Evolutionary conservation across 1,140 invertebrate genomes (phyloP).

Genomic region (Nephotettix cincticeps): DNA sequence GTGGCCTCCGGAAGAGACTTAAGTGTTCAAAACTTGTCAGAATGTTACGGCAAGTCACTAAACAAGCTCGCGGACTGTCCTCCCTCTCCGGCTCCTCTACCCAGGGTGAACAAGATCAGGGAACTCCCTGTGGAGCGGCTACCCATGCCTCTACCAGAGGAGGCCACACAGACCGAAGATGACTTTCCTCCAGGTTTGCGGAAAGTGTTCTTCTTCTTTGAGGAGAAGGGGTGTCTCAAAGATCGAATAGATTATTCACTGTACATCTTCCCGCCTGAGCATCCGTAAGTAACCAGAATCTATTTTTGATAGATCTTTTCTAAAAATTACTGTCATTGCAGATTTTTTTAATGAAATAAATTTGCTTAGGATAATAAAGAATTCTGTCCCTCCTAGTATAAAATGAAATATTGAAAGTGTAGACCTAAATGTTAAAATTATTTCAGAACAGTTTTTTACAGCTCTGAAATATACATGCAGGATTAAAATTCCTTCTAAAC

Average conservation of each 20-base stretch:
- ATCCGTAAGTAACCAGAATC: constrained; percentile 70
- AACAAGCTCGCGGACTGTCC: constrained; percentile 23
- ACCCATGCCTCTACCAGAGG: constrained; percentile 28
- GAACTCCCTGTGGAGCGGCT: neutral
- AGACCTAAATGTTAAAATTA: no score
- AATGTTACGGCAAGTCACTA: constrained; percentile 30
- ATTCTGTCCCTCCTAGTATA: no score
- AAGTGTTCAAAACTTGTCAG: neutral
- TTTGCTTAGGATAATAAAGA: no score
- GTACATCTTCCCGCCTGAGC: constrained; percentile 82
- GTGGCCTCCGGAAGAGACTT: constrained; percentile 27
- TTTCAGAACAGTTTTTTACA: no score
- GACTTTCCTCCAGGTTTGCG: constrained; percentile 17
- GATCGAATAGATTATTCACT: constrained; percentile 84
- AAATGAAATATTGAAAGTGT: no score
- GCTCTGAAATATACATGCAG: no score
- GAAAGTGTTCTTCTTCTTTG: constrained; percentile 65
- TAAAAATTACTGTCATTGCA: no score
- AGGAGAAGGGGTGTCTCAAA: constrained; percentile 78
- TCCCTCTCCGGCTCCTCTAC: constrained; percentile 21
- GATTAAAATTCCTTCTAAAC: no score
- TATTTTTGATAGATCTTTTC: no score
- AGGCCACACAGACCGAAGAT: constrained; percentile 27
- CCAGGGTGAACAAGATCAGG: constrained; percentile 29
- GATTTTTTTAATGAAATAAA: no score